Base-by-base conservation (phyloP, 2,888 invertebrate species). In the Heliconius ismenius region DNA sequence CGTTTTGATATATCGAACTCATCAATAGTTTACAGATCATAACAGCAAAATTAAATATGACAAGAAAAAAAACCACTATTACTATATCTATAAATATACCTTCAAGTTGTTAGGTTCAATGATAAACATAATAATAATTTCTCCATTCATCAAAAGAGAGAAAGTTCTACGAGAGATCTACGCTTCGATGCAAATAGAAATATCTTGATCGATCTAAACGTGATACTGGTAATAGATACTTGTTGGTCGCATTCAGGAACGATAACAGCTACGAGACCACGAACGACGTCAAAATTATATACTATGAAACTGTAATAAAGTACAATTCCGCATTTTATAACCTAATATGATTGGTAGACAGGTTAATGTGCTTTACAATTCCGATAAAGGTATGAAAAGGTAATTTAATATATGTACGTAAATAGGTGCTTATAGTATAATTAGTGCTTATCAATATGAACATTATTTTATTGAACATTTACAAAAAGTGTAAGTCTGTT, bases 161-260 rank as follows among this genome's bases (percentile, higher is more conserved):
- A 92, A 91, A 92, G 91, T 90, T 39, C 79, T 69, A 62, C 62
- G 43, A 43, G 80, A 81, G 77, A 83, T 75, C 75, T 82, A 87
- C 88, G 91, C 85, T 85, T 79, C 82, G 82, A 24, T 83, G 85
- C 83, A 87, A 85, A 86, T 81, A 83, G 82, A 84, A 70, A 70
- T 70, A 70, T 58, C 70, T 70, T 58, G 70, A 70, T 70, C 58
- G 70, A 70, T 70, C 58, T 15, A 58, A 58, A 70, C 58, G 28
- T 28, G 70, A 70, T 70, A 32, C 36, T 54, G 28, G 58, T 58
- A 58, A 70, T 58, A 36, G 32, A 58, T 24, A 70, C 70, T 36
- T 70, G 70, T 70, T 54, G 58, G 32, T 18, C 54, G n/a, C 32
- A 58, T 58, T 58, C 58, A n/a, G 70, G 58, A 70, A 58, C 32